Percentiles rank a stretch among this genome's conserved stretches.
Conservation (phyloP, 1,140 invertebrate genomes). For the Drosophila hydei region DNA sequence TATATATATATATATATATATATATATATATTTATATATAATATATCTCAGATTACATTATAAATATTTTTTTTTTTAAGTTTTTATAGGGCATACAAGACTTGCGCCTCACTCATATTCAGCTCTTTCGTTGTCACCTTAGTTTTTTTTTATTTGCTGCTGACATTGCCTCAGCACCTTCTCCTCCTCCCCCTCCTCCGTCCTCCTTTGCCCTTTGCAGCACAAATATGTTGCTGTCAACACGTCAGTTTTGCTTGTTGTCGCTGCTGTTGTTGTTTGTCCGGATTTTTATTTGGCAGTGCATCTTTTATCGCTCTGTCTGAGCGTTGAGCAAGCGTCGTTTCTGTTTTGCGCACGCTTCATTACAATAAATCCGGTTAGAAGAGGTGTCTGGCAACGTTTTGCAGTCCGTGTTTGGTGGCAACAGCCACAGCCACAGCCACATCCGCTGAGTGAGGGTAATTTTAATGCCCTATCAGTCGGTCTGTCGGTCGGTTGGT, state of each 20-base stretch:
- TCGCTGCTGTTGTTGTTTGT: constrained; percentile 19
- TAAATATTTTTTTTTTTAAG: background rate
- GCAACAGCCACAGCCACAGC: constrained; percentile 7
- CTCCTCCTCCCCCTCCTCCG: background rate
- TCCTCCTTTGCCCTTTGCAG: constrained; percentile 3
- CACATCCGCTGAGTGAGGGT: constrained; percentile 42
- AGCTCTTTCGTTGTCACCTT: background rate
- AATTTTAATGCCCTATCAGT: constrained; percentile 76
- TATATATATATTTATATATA: background rate
- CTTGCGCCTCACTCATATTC: background rate
- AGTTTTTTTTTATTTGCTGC: constrained; percentile 4
- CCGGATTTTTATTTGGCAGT: constrained; percentile 56
- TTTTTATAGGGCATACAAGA: constrained; percentile 6
- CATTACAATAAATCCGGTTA: constrained; percentile 83
- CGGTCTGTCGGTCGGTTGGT: constrained; percentile 6
- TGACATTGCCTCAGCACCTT: background rate
- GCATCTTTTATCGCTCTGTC: constrained; percentile 72
- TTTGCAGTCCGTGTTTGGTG: no score
- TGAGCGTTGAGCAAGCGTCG: constrained; percentile 51
- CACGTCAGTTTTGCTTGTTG: constrained; percentile 50
- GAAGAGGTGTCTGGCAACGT: constrained; percentile 54
- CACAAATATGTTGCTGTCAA: constrained; percentile 69
- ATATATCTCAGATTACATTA: background rate
- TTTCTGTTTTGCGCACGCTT: constrained; percentile 77
- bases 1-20: no score